A percentile compares a stretch with the other conserved stretches of the same genome.
Conservation (phyloP, 2,888 invertebrate species). For the Nephrotoma flavescens region DNA sequence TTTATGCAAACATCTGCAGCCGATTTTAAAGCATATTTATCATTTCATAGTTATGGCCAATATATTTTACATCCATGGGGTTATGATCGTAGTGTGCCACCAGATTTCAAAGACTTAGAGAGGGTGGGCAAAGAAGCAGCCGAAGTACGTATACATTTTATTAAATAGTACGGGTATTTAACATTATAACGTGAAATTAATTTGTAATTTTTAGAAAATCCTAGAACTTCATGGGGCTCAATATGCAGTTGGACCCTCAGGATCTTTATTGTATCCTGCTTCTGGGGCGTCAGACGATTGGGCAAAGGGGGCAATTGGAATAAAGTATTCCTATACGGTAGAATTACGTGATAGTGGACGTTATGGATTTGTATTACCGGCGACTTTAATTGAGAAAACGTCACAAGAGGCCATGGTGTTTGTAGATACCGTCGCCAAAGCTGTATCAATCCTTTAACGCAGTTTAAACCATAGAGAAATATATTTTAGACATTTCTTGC, state of each 20-base stretch:
- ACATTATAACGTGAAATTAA: background rate
- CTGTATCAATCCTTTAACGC: constrained; percentile 23
- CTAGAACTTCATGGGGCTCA: constrained; percentile 39
- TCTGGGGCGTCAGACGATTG: constrained; percentile 80
- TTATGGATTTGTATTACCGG: constrained; percentile 77
- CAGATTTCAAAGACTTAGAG: constrained; percentile 54
- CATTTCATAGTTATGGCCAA: constrained; percentile 78
- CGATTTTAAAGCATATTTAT: constrained; percentile 53
- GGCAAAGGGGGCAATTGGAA: constrained; percentile 68
- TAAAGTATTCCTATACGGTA: constrained; percentile 80
- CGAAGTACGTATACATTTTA: constrained; percentile 17
- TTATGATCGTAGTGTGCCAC: constrained; percentile 54
- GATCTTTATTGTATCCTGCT: constrained; percentile 63
- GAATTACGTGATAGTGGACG: constrained; percentile 76
- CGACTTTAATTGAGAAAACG: constrained; percentile 56
- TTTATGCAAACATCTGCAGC: constrained; percentile 34
- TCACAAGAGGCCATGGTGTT: constrained; percentile 63
- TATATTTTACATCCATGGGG: constrained; percentile 80
- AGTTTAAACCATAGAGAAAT: background rate
- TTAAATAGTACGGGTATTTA: background rate
- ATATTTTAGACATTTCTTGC: background rate
- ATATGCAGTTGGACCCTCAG: constrained; percentile 65
- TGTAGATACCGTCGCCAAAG: constrained; percentile 45
- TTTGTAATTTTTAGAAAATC: constrained; percentile 38
- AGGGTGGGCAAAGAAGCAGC: constrained; percentile 54